Conservation (phyloP, 2,888 invertebrate species). For the Argyra leucocephala region DNA sequence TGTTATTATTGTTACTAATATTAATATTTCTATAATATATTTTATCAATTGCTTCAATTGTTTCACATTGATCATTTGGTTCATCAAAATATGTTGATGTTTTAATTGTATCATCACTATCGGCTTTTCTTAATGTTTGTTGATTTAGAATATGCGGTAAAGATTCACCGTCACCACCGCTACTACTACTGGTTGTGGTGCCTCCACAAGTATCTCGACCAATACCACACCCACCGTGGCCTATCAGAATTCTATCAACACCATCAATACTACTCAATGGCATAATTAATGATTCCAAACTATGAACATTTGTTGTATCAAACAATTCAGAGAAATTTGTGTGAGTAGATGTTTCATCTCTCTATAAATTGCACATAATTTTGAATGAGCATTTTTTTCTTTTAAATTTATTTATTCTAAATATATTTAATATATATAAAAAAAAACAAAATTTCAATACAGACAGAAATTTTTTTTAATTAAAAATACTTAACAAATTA, state of each 20-base stretch:
- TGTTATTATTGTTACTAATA: background rate
- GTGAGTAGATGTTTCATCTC: conserved; percentile 42
- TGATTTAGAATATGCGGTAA: conserved; percentile 17
- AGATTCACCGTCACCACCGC: conserved; percentile 8
- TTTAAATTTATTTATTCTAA: too few relatives aligned
- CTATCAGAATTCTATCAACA: too few relatives aligned
- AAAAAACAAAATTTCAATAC: too few relatives aligned
- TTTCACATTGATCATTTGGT: background rate
- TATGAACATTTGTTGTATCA: conserved; percentile 34
- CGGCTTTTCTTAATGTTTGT: conserved; percentile 18
- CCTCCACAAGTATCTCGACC: conserved; percentile 13
- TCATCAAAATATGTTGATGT: conserved; percentile 15
- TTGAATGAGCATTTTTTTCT: conserved; percentile 20
- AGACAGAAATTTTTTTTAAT: too few relatives aligned
- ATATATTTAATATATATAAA: too few relatives aligned
- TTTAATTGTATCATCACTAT: conserved; percentile 20
- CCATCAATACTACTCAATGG: conserved; percentile 18
- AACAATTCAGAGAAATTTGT: conserved; percentile 42
- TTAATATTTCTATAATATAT: too few relatives aligned
- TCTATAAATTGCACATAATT: conserved; percentile 32
- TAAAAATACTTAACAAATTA: too few relatives aligned
- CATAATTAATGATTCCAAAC: conserved; percentile 28
- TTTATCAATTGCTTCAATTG: background rate
- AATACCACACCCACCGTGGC: conserved; percentile 20
- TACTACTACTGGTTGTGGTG: background rate